Percentiles rank a stretch among this genome's conserved stretches.
Evolutionary conservation across 2,888 invertebrate genomes (phyloP).

Genomic region (Microctonus aethiopoides): DNA sequence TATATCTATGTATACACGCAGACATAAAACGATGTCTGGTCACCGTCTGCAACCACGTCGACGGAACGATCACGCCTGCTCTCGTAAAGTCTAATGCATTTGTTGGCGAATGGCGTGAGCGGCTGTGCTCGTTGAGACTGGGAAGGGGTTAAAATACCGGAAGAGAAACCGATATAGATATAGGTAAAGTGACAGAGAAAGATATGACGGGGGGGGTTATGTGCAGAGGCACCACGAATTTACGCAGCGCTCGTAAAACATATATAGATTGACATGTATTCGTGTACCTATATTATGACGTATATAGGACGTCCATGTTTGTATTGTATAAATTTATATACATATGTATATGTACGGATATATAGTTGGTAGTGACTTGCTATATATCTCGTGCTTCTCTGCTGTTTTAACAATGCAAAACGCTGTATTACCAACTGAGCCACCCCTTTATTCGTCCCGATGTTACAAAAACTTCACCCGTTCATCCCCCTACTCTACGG

Average conservation of each 20-base stretch:
- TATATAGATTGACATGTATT: slow-evolving; percentile 59
- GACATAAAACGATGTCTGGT: slow-evolving; percentile 46
- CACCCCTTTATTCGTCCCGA: slow-evolving; percentile 7
- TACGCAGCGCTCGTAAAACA: slow-evolving; percentile 60
- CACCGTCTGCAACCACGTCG: slow-evolving; percentile 49
- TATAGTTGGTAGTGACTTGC: slow-evolving; percentile 58
- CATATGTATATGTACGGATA: slow-evolving; percentile 40
- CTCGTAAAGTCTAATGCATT: slow-evolving; percentile 62
- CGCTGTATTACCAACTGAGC: slow-evolving; percentile 52
- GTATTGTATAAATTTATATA: too few relatives aligned
- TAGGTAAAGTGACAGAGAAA: slow-evolving; percentile 6
- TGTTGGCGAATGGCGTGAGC: slow-evolving; percentile 51
- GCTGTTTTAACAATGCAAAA: slow-evolving; percentile 53
- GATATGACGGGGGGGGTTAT: slow-evolving; percentile 10
- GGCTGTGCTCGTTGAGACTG: slow-evolving; percentile 6
- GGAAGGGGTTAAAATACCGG: slow-evolving; percentile 10
- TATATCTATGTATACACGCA: too few relatives aligned
- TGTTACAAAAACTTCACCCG: background rate
- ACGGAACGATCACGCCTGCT: slow-evolving; percentile 50
- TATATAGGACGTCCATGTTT: too few relatives aligned
- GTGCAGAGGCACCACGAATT: slow-evolving; percentile 47
- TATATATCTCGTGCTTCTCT: slow-evolving; percentile 39
- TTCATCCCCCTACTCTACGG: background rate
- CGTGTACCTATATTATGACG: too few relatives aligned
- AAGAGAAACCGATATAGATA: slow-evolving; percentile 30